These are phyloP conservation scores for Drosophila triauraria DNA, from an alignment of 1,140 invertebrate species.

Conservation along the genomic window DNA sequence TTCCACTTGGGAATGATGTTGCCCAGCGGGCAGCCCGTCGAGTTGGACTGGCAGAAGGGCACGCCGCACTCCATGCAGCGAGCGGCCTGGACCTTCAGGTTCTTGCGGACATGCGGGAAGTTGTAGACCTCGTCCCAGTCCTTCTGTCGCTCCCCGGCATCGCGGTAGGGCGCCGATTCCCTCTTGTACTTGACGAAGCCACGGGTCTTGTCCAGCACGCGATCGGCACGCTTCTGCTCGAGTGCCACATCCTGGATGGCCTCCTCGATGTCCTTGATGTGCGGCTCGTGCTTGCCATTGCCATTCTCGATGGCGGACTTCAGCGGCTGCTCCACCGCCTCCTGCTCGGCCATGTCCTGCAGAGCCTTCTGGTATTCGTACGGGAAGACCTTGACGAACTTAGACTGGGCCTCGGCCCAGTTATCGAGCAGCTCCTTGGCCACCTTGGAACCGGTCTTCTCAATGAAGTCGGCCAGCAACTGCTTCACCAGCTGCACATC, in stretches of 20 bases:
- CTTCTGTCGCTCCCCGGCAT: constrained; percentile 92
- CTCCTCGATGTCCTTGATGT: constrained; percentile 95
- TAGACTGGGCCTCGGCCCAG: constrained; percentile 92
- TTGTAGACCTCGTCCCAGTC: constrained; percentile 99
- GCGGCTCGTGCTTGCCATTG: constrained; percentile 85
- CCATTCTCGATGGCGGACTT: constrained; percentile 85
- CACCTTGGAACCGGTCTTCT: constrained; percentile 95
- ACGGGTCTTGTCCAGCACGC: constrained; percentile 94
- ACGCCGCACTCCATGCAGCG: constrained; percentile 99
- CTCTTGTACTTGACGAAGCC: constrained; percentile 98
- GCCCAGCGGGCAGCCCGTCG: constrained; percentile 97
- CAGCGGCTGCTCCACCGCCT: constrained; percentile 85
- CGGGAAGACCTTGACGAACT: constrained; percentile 99
- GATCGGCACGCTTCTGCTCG: constrained; percentile 92
- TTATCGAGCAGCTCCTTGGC: constrained; percentile 92
- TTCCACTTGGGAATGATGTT: constrained; percentile 99
- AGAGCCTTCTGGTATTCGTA: constrained; percentile 98
- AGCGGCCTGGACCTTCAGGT: constrained; percentile 95
- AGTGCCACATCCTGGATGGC: constrained; percentile 90
- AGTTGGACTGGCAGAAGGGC: constrained; percentile 98
- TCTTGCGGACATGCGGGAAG: constrained; percentile 93
- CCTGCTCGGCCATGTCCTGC: constrained; percentile 89
- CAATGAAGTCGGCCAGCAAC: constrained; percentile 94
- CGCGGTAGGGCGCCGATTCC: constrained; percentile 93
- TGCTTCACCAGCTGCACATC: constrained; percentile 93